These are phyloP conservation scores for Temnothorax ravouxi DNA, from an alignment of 2,888 invertebrate species.

Conservation along the genomic window DNA sequence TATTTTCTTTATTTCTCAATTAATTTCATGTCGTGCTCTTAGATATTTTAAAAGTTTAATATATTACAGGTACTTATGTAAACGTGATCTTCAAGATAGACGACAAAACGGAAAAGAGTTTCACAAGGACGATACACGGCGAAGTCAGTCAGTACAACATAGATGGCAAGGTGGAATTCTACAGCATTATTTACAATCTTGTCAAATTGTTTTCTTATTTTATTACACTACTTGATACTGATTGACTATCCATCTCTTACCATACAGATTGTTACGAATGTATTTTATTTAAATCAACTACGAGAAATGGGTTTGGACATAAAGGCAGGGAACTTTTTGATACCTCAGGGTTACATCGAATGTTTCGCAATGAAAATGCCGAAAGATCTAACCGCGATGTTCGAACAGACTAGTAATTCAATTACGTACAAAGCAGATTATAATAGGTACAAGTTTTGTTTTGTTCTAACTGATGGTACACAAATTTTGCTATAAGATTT, in stretches of 20 bases:
- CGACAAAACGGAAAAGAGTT: slow-evolving; percentile 91
- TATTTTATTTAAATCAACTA: slow-evolving; percentile 58
- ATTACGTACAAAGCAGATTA: slow-evolving; percentile 96
- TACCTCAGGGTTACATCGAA: slow-evolving; percentile 99
- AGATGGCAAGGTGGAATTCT: slow-evolving; percentile 90
- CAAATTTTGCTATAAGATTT: neutral
- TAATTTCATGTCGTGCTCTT: neutral
- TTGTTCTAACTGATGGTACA: neutral
- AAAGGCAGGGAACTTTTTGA: slow-evolving; percentile 98
- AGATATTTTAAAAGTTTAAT: slow-evolving; percentile 18
- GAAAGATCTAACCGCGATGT: slow-evolving; percentile 96
- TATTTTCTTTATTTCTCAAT: slow-evolving; percentile 19
- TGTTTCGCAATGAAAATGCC: slow-evolving; percentile 99
- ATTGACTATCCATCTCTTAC: slow-evolving; percentile 13
- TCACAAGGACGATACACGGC: slow-evolving; percentile 94
- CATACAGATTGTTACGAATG: slow-evolving; percentile 17
- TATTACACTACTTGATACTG: neutral
- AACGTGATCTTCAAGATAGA: slow-evolving; percentile 95
- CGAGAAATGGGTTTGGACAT: slow-evolving; percentile 95
- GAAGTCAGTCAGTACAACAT: slow-evolving; percentile 96
- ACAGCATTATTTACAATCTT: neutral
- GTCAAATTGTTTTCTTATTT: slow-evolving; percentile 9
- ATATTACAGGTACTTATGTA: slow-evolving; percentile 90
- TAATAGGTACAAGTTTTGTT: slow-evolving; percentile 87
- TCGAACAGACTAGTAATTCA: slow-evolving; percentile 99